Evolutionary conservation across 2,888 invertebrate genomes (phyloP).

Genomic region (Cephalotes varians): DNA sequence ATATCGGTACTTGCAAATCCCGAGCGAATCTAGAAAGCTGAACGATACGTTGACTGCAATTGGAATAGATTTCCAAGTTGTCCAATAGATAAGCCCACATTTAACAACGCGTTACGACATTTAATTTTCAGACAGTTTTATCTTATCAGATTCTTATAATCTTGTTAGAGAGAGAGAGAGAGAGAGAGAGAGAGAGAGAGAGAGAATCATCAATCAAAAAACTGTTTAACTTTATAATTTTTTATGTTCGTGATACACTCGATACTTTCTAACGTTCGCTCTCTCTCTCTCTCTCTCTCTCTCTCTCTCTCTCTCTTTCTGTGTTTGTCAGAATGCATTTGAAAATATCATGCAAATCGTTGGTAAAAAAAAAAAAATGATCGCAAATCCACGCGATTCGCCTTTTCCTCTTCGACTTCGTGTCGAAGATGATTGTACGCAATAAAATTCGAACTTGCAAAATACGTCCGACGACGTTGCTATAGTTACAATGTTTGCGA

Average conservation of each 20-base stretch:
- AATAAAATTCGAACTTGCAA: not conserved
- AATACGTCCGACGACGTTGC: not conserved
- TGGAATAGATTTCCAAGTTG: not conserved
- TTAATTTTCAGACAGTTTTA: conserved; percentile 25
- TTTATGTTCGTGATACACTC: not conserved
- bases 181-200: too few species aligned
- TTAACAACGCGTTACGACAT: not conserved
- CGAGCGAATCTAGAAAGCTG: not conserved
- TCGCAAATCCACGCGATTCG: not conserved
- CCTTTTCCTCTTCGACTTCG: not conserved
- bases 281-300: too few species aligned
- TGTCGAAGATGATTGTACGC: not conserved
- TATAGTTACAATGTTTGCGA: conserved; percentile 24
- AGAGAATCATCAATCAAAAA: not conserved
- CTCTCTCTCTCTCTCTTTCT: too few species aligned
- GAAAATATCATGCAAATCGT: not conserved
- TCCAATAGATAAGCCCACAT: conserved; percentile 16
- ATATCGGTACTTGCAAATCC: not conserved
- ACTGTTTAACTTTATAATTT: not conserved
- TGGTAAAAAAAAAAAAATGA: not conserved
- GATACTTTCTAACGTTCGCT: not conserved
- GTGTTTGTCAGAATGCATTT: not conserved
- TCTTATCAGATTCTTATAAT: conserved; percentile 27
- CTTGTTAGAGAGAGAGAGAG: too few species aligned
- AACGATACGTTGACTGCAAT: not conserved